Evolutionary conservation across 2,113 vertebrate genomes (phyloP).

Genomic region (Lota lota): DNA sequence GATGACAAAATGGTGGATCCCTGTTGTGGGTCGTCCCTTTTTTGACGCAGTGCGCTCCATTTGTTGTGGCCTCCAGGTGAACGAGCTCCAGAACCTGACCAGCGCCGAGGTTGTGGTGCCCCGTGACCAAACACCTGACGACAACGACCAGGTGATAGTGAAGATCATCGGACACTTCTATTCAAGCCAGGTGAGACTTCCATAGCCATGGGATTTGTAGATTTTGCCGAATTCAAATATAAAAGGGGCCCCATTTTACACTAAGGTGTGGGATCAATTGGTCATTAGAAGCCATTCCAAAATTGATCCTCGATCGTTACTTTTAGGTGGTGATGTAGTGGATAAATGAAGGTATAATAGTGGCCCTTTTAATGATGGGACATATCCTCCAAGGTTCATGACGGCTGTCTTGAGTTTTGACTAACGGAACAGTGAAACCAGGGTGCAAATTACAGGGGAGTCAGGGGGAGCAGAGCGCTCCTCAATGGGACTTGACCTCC

Average conservation of each 20-base stretch:
- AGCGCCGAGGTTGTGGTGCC: slow-evolving; percentile 98
- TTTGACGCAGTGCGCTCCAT: neutral
- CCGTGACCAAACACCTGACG: slow-evolving; percentile 96
- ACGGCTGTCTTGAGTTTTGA: no score
- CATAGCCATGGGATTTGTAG: neutral
- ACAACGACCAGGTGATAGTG: slow-evolving; percentile 97
- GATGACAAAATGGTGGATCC: neutral
- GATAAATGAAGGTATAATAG: no score
- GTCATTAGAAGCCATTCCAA: neutral
- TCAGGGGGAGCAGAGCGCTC: no score
- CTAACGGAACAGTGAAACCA: no score
- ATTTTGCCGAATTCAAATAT: neutral
- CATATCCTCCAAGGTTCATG: no score
- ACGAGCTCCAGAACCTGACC: slow-evolving; percentile 96
- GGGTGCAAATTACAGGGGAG: no score
- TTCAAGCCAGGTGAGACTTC: slow-evolving; percentile 87
- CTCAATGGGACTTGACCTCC: no score
- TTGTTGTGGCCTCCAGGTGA: slow-evolving; percentile 75
- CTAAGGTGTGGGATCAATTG: neutral
- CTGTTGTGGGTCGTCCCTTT: neutral
- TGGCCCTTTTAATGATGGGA: no score
- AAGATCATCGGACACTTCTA: slow-evolving; percentile 99
- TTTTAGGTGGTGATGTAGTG: no score
- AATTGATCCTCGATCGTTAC: neutral
- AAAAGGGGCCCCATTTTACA: neutral